These are phyloP conservation scores for Pharmacophagus antenor DNA, from an alignment of 2,888 invertebrate species.

Conservation along the genomic window DNA sequence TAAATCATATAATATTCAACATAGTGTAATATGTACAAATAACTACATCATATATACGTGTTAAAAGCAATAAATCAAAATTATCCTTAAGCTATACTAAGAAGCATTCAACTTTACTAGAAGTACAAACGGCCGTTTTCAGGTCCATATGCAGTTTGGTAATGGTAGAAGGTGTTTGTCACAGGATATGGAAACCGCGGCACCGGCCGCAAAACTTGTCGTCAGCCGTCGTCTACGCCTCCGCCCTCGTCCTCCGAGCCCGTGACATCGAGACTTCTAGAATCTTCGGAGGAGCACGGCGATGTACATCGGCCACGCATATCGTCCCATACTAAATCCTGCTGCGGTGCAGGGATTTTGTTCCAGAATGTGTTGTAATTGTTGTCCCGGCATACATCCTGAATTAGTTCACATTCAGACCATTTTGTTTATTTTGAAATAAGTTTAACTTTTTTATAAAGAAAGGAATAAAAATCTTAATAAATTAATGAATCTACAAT, in stretches of 20 bases:
- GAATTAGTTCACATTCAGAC: too few relatives aligned
- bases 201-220: constrained; percentile 76
- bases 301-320: constrained; percentile 59
- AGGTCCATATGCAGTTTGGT: constrained; percentile 54
- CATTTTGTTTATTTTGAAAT: too few relatives aligned
- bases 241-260: constrained; percentile 76
- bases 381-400: constrained; percentile 64
- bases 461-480: too few relatives aligned
- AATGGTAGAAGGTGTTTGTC: constrained; percentile 51
- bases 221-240: constrained; percentile 64
- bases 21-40: constrained; percentile 3
- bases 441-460: too few relatives aligned
- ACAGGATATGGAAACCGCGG: constrained; percentile 70
- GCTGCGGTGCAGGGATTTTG: constrained; percentile 64
- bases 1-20: neutral
- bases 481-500: too few relatives aligned
- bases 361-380: constrained; percentile 76
- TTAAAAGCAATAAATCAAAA: neutral
- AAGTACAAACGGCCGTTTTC: constrained; percentile 62
- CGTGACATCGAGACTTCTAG: constrained; percentile 75
- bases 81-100: neutral
- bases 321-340: constrained; percentile 63
- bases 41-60: neutral
- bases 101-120: constrained; percentile 44
- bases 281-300: constrained; percentile 73